These are phyloP conservation scores for Pseudopleuronectes americanus DNA, from an alignment of 2,797 vertebrate species.

Conservation along the genomic window DNA sequence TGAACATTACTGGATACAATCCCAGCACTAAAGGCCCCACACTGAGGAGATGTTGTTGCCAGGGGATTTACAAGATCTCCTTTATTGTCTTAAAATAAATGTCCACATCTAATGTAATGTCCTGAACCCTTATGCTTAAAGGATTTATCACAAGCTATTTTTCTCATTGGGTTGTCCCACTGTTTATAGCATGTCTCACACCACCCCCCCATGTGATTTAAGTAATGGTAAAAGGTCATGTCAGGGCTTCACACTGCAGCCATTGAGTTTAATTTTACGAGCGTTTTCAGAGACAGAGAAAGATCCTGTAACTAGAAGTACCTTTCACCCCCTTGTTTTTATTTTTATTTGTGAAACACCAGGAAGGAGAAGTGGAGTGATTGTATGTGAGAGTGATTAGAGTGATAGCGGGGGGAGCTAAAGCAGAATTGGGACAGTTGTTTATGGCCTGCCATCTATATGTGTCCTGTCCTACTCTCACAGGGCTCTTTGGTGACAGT, in stretches of 20 bases:
- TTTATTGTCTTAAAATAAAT: slow-evolving; percentile 38
- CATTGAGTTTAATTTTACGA: not conserved
- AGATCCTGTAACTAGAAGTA: not conserved
- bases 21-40: slow-evolving; percentile 40
- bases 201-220: slow-evolving; percentile 31
- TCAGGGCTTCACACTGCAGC: not conserved
- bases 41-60: slow-evolving; percentile 42
- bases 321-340: not conserved
- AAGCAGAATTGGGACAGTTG: too few relatives aligned
- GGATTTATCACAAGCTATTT: slow-evolving; percentile 16
- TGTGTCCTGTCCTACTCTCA: too few relatives aligned
- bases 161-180: slow-evolving; percentile 24
- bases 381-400: not conserved
- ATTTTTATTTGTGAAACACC: not conserved
- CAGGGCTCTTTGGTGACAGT: too few relatives aligned
- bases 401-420: too few relatives aligned
- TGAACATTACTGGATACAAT: slow-evolving; percentile 39
- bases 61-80: slow-evolving; percentile 21
- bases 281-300: not conserved
- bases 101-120: slow-evolving; percentile 15
- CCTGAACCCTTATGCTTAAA: not conserved
- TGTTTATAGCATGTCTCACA: slow-evolving; percentile 12
- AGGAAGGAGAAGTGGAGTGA: not conserved
- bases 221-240: slow-evolving; percentile 36
- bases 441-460: too few relatives aligned